Conservation (phyloP, 1,140 invertebrate species). For the Eriocheir sinensis region DNA sequence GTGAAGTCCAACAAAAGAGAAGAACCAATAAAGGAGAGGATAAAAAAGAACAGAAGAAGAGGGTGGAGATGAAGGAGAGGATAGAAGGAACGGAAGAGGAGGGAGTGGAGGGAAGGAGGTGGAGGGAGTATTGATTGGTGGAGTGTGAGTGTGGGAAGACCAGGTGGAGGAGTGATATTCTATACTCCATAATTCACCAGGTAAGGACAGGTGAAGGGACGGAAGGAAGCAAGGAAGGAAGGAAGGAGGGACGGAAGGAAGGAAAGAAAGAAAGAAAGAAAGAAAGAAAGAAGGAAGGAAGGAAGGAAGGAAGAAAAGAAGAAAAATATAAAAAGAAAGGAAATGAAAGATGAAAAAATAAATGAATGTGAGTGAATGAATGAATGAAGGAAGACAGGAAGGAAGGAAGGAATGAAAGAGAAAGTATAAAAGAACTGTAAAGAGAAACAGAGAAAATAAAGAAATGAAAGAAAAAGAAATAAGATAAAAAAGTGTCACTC, state of each 20-base stretch:
- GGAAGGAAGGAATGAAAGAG: not conserved
- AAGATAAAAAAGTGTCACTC: too few relatives aligned
- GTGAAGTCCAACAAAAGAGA: too few relatives aligned
- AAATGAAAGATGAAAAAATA: not conserved
- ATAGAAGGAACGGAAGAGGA: constrained; percentile 6
- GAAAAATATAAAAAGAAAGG: not conserved
- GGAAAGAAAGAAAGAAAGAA: constrained; percentile 16
- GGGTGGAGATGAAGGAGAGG: not conserved
- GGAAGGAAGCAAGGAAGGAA: constrained; percentile 37
- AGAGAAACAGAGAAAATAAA: not conserved
- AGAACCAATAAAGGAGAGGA: too few relatives aligned
- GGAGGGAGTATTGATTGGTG: not conserved
- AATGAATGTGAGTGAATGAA: too few relatives aligned
- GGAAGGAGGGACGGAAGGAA: constrained; percentile 29
- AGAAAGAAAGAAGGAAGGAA: not conserved
- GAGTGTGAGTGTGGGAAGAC: not conserved
- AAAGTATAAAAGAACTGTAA: not conserved
- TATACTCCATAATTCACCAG: not conserved
- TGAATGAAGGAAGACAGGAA: not conserved
- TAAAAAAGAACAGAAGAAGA: not conserved
- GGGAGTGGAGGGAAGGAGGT: constrained; percentile 25
- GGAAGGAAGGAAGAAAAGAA: not conserved
- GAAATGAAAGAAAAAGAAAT: not conserved
- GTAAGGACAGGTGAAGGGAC: not conserved
- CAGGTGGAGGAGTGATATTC: not conserved